phyloP scores from a whole-genome alignment of 2,888 invertebrate genomes.

The Sinopyrophorus schimmeli region DNA sequence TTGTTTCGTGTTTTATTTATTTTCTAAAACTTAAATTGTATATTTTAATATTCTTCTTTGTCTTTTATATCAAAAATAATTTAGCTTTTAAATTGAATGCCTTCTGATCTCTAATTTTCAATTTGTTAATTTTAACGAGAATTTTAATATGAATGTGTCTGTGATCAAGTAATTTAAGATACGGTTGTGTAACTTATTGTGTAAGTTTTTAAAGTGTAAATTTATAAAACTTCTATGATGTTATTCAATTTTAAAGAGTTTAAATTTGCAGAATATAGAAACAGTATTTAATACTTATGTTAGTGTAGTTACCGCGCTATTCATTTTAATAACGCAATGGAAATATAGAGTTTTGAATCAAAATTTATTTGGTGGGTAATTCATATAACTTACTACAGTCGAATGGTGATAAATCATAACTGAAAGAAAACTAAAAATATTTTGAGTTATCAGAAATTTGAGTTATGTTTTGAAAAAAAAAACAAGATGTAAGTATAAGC shows the following conservation, averaged over 20 bases:
- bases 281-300: too few relatives aligned
- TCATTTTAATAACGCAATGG: too few relatives aligned
- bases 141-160: conserved; percentile 19
- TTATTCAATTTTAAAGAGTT: conserved; percentile 5
- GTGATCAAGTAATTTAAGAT: conserved; percentile 28
- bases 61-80: background rate
- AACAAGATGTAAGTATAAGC: too few relatives aligned
- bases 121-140: conserved; percentile 2
- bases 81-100: background rate
- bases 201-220: conserved; percentile 22
- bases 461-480: too few relatives aligned
- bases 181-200: conserved; percentile 26
- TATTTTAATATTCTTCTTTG: background rate
- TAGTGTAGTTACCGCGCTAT: too few relatives aligned
- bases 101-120: background rate
- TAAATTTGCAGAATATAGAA: background rate
- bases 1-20: background rate
- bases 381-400: too few relatives aligned
- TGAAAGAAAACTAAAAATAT: too few relatives aligned
- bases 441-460: too few relatives aligned
- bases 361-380: too few relatives aligned
- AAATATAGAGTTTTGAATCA: too few relatives aligned
- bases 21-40: background rate
- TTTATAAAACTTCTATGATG: conserved; percentile 8
- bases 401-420: too few relatives aligned